These are phyloP conservation scores for Smutsia temminckii DNA, from an alignment of 2,797 vertebrate species.

Conservation along the genomic window DNA sequence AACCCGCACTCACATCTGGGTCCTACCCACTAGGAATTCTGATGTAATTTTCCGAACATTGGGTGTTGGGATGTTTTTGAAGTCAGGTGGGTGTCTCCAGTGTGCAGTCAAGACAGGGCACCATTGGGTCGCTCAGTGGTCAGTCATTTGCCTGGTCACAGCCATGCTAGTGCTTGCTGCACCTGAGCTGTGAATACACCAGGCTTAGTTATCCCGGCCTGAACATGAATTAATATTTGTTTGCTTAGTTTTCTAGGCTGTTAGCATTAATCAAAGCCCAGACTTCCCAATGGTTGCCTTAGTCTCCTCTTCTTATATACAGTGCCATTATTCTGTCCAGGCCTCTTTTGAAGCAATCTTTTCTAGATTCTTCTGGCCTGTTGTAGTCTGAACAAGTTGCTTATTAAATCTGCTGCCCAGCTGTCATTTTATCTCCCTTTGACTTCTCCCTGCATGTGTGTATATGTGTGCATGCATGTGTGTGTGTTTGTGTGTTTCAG, in stretches of 20 bases:
- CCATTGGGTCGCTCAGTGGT: background rate
- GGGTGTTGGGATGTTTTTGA: background rate
- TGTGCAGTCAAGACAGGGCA: background rate
- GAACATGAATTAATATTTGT: background rate
- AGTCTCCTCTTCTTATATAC: background rate
- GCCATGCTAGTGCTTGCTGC: background rate
- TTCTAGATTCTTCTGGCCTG: background rate
- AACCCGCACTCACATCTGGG: background rate
- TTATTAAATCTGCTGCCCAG: background rate
- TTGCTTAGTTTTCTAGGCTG: background rate
- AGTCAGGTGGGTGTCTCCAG: background rate
- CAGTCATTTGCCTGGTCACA: background rate
- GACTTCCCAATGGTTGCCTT: background rate
- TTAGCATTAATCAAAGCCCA: background rate
- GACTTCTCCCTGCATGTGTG: background rate
- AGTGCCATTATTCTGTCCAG: background rate
- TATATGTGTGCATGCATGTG: too few relatives aligned
- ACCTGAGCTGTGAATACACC: background rate
- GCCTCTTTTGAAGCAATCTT: background rate
- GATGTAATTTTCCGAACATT: background rate
- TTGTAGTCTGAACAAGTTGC: background rate
- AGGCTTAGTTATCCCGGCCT: background rate
- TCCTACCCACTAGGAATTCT: background rate
- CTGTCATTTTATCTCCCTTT: background rate
- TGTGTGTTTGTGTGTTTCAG: background rate